Base-by-base conservation (phyloP, 2,797 vertebrate species). In the Gobionotothen gibberifrons region DNA sequence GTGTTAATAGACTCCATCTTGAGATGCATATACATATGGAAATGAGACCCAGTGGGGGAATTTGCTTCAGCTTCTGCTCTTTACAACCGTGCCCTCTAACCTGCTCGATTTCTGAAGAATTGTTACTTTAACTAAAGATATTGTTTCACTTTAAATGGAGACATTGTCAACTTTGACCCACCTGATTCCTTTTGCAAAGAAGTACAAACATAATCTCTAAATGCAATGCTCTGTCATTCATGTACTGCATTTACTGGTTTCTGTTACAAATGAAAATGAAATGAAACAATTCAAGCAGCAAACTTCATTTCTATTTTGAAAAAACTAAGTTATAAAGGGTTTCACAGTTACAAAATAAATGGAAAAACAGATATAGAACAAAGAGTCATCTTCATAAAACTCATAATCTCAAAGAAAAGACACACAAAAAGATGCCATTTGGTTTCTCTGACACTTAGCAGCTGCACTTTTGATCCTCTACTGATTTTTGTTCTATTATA, bases 1-100 rank as follows among this genome's bases (percentile, higher is more conserved):
- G 52, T 64, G 93, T 91, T 86, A 85, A 88, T 86, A 54, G 82
- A 82, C 74, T 84, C 73, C 78, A 72, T 82, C 75, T 79, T 70
- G 74, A 70, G 69, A 84, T 10, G 66, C 67, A 79, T 66, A 85
- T 85, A 75, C 63, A 83, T 60, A 84, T 87, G 81, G 73, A 85
- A 88, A 91, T 89, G 52, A 86, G 89, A 56, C 66, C 69, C 71
- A 79, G 76, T 61, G 72, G 66, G 68, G 69, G 69, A 87, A 81
- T 83, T 62, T 68, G 57, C 56, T 59, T 72, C 42, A 42, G 44
- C 19, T 47, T 76, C 55, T 57, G 9, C 49, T 60, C 22, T 47
- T 56, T 19, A 60, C 2, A 39, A 44, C 39, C 1, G 9, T 26
- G 14, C 44, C 49, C 56, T 51, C 22, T 71, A 46, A 60, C 44